Evolutionary conservation across 2,888 invertebrate genomes (phyloP).

Genomic region (Netelia fuscicornis): DNA sequence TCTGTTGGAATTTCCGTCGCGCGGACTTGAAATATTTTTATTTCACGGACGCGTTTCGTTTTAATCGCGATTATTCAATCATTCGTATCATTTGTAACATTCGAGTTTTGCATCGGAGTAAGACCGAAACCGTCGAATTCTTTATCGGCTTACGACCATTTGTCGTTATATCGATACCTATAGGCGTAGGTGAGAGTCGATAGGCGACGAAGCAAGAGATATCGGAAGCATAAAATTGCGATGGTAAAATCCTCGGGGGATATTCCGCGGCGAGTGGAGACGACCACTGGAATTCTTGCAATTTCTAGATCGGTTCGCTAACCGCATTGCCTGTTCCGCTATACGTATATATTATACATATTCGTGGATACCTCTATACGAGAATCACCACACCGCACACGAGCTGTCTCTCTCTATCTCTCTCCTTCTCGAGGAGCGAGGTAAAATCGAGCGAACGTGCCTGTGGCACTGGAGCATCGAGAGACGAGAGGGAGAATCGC

Average conservation of each 20-base stretch:
- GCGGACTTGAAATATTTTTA: no score
- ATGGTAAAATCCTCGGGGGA: conserved; percentile 56
- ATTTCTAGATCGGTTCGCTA: conserved; percentile 59
- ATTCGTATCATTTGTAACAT: no score
- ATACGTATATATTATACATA: neutral
- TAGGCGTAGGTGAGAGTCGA: neutral
- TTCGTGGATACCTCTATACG: neutral
- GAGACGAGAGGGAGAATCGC: conserved; percentile 28
- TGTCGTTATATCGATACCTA: neutral
- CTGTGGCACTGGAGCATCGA: conserved; percentile 44
- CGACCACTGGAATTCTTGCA: conserved; percentile 66
- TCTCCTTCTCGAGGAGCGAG: conserved; percentile 19
- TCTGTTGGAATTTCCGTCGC: no score
- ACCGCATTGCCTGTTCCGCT: conserved; percentile 11
- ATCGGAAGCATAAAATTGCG: conserved; percentile 57
- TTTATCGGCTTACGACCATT: conserved; percentile 27
- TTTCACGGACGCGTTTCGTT: no score
- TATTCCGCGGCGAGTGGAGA: conserved; percentile 48
- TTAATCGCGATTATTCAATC: no score
- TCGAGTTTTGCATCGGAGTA: neutral
- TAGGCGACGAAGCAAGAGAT: conserved; percentile 36
- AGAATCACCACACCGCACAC: conserved; percentile 18
- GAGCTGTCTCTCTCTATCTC: neutral
- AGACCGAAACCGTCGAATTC: neutral
- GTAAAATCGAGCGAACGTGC: conserved; percentile 54